These are phyloP conservation scores for Spatulosminthurus flaviceps DNA, from an alignment of 2,888 invertebrate species.

Conservation along the genomic window DNA sequence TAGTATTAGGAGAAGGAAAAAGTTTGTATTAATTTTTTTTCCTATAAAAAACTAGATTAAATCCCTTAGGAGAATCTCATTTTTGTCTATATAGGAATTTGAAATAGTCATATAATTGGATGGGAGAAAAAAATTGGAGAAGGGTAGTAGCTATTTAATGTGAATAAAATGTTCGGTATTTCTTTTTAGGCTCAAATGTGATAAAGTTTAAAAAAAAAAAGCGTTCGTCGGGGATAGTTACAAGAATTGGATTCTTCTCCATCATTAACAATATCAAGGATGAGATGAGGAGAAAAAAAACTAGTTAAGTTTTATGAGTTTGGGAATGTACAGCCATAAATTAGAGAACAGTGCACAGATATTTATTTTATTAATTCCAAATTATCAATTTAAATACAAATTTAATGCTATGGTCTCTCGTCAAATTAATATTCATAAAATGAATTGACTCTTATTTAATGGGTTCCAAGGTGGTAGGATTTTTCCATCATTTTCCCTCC, in stretches of 20 bases:
- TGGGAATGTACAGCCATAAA: constrained; percentile 26
- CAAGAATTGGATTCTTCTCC: constrained; percentile 12
- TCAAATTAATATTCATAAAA: constrained; percentile 48
- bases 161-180: too few species aligned
- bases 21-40: too few species aligned
- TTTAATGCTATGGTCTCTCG: constrained; percentile 27
- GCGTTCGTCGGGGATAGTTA: too few species aligned
- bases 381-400: constrained; percentile 26
- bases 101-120: too few species aligned
- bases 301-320: constrained; percentile 39
- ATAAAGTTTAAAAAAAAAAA: too few species aligned
- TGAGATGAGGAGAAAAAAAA: too few species aligned
- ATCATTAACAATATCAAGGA: too few species aligned
- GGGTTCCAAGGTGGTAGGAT: constrained; percentile 27
- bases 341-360: constrained; percentile 39
- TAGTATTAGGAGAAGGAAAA: too few species aligned
- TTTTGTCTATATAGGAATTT: too few species aligned
- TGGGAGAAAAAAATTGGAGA: too few species aligned
- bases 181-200: too few species aligned
- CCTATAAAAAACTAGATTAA: constrained; percentile 2
- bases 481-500: background rate
- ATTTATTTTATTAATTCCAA: constrained; percentile 34
- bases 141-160: too few species aligned
- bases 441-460: constrained; percentile 44
- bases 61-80: background rate